Evolutionary conservation across 2,888 invertebrate species (phyloP), one percentile per base, ranked within the genome.

Genomic region (Heliconius hortense): DNA sequence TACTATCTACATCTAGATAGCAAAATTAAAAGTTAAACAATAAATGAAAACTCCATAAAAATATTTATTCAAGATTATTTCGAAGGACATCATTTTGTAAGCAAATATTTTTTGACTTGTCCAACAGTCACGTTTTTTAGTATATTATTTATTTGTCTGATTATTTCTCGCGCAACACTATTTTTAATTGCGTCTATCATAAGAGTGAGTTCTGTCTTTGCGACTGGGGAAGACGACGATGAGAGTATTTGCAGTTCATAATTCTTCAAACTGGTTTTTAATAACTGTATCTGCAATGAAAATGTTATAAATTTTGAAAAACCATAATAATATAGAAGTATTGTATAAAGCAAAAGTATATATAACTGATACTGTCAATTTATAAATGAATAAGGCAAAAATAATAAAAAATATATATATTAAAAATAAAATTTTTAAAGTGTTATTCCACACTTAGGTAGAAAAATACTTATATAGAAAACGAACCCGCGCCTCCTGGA

Each of bases 101-200:
- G 35, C 39, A 78, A 68, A 76, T 73, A 76, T 0, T 70, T 53
- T n/a, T 79, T 75, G 7, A 79, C 53, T 75, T 79, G 70, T 5
- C 48, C 53, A 4, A 73, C 56, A 10, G 76, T 66, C 21, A 77
- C 62, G 10, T 70, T 63, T 10, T 64, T 35, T 7, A 78, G n/a
- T 28, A 75, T 39, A 48, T 68, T 60, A 56, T 78, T 78, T 28
- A 71, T 18, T 72, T 75, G 59, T 13, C 24, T 75, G 11, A 76
- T 31, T 48, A 76, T 24, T 71, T 71, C 68, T 21, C 63, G 59
- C 11, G 64, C 73, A 11, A 73, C 24, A 24, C 53, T 72, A 66
- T 72, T 11, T 43, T 75, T 72, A 10, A 73, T 35, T 35, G 48
- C 18, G 7, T 18, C 71, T 39, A 71, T 63, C 5, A 56, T 24